Evolutionary conservation across 2,888 invertebrate species (phyloP), one percentile per base, ranked within the genome.

Genomic region (Cordilura impudica): DNA sequence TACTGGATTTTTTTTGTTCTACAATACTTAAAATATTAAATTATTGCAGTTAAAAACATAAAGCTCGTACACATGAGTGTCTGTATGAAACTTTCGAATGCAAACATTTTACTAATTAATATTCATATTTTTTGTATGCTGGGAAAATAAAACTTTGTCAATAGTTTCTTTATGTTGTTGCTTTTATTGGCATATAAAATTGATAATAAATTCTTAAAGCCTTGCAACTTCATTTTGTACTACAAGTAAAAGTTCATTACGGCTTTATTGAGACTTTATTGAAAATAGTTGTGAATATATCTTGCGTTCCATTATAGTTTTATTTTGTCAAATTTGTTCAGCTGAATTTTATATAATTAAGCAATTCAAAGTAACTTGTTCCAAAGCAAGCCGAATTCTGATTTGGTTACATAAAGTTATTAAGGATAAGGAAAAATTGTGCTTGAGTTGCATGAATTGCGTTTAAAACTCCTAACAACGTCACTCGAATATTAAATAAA

Each of bases 211-310:
- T 65, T 45, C 39, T 65, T 31, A 31, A 58, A 51, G 58, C 2
- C 12, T 66, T 60, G 19, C 35, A 51, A 31, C 18, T 39, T 39
- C 67, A 61, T 21, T 43, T 43, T 43, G 21, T 43, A n/a, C 3
- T n/a, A 16, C 4, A 43, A 31, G 21, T 29, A 47, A 47, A 54
- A 61, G 67, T 54, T 69, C 7, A 58, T 53, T 73, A 35, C 14
- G 35, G 19, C 49, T 69, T 69, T 63, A 73, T 69, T 72, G 61
- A 31, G n/a, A 72, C n/a, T 66, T 47, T 61, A 72, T 67, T 56
- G 51, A 43, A 56, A 65, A 43, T 10, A 26, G 26, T 65, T 65
- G 21, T 53, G 3, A 19, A 39, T 39, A 39, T 39, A 39, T n/a
- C n/a, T n/a, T n/a, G n/a, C n/a, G n/a, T n/a, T n/a, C n/a, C n/a